phyloP scores from a whole-genome alignment of 2,888 invertebrate species.

The Galerucella pusilla region DNA sequence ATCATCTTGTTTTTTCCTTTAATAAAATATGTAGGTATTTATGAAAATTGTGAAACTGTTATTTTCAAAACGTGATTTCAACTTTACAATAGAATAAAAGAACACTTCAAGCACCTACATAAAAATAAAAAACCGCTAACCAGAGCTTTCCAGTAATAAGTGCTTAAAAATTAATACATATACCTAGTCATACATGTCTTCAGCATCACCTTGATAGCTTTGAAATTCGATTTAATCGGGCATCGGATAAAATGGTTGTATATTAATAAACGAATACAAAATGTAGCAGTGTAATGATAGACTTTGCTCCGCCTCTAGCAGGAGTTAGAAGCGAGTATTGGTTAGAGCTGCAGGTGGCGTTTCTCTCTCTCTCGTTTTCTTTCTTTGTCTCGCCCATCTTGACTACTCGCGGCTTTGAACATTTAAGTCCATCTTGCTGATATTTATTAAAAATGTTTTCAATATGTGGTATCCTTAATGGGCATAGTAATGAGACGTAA shows the following conservation, averaged over 20 bases:
- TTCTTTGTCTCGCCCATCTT: background rate
- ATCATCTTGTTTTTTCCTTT: too few relatives aligned
- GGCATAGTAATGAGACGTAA: too few relatives aligned
- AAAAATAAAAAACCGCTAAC: too few relatives aligned
- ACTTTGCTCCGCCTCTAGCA: constrained; percentile 50
- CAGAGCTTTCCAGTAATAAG: too few relatives aligned
- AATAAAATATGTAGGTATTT: too few relatives aligned
- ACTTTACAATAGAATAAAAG: too few relatives aligned
- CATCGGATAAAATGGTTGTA: constrained; percentile 54
- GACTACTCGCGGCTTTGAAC: constrained; percentile 20
- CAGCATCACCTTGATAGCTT: background rate
- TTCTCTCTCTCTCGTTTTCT: constrained; percentile 16
- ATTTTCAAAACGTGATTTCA: too few relatives aligned
- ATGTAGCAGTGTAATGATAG: constrained; percentile 48
- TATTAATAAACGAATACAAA: constrained; percentile 57
- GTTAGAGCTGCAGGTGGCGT: constrained; percentile 54
- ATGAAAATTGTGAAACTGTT: too few relatives aligned
- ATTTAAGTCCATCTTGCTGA: constrained; percentile 20
- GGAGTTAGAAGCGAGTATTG: constrained; percentile 51
- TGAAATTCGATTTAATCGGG: constrained; percentile 52
- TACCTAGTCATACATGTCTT: too few relatives aligned
- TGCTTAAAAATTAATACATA: too few relatives aligned
- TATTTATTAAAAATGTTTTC: background rate
- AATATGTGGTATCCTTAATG: background rate
- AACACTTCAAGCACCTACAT: too few relatives aligned